Evolutionary conservation across 2,113 vertebrate genomes (phyloP).

Genomic region (Pollachius pollachius): DNA sequence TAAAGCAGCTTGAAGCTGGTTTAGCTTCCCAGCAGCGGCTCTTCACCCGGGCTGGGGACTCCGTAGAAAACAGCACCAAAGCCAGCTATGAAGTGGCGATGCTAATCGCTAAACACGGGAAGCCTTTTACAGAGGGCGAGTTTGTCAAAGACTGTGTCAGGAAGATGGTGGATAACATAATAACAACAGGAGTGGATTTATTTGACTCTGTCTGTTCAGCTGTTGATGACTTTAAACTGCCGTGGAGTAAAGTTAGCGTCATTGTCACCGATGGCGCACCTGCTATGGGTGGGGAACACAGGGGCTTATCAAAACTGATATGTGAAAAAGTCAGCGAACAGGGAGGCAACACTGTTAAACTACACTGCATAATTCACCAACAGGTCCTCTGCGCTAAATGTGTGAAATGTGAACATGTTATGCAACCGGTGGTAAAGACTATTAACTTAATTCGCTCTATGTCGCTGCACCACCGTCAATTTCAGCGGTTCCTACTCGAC

Average conservation of each 20-base stretch:
- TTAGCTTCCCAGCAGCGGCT: too few species aligned
- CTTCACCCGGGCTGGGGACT: too few species aligned
- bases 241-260: conserved; percentile 3
- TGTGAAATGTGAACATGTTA: conserved; percentile 39
- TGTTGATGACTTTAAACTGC: conserved; percentile 6
- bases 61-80: too few species aligned
- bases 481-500: conserved; percentile 27
- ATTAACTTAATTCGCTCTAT: conserved; percentile 29
- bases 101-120: background rate
- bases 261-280: conserved; percentile 21
- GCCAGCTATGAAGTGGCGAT: too few species aligned
- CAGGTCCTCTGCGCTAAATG: conserved; percentile 40
- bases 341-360: conserved; percentile 27
- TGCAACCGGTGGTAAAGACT: conserved; percentile 33
- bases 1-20: too few species aligned
- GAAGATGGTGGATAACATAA: background rate
- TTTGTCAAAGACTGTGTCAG: background rate
- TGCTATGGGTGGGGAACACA: conserved; percentile 25
- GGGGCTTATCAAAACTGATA: conserved; percentile 28
- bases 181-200: conserved; percentile 15
- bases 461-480: conserved; percentile 40
- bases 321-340: conserved; percentile 40
- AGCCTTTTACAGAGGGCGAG: background rate
- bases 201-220: conserved; percentile 17
- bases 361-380: conserved; percentile 43